Conservation (phyloP, 2,888 invertebrate genomes). For the Cistogaster globosa region DNA sequence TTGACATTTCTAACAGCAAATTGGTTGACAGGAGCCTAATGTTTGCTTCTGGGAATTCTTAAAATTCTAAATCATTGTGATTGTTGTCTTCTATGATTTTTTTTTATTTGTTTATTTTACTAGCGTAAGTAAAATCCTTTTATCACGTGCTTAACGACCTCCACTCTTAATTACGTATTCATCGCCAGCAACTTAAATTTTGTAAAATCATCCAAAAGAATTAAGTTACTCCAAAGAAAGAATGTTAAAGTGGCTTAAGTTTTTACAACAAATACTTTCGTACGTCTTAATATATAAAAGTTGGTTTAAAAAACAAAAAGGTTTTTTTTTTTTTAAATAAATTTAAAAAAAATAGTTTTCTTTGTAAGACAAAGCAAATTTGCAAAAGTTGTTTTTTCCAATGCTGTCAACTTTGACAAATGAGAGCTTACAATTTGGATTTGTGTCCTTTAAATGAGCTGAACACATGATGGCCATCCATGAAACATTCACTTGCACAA, state of each 20-base stretch:
- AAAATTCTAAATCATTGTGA: background rate
- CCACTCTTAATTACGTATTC: conserved; percentile 5
- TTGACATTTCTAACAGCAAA: conserved; percentile 2
- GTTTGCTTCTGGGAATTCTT: conserved; percentile 57
- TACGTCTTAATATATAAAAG: background rate
- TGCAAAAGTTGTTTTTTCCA: too few species aligned
- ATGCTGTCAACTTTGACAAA: too few species aligned
- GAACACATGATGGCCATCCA: too few species aligned
- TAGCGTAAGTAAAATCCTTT: background rate
- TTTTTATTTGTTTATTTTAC: conserved; percentile 18
- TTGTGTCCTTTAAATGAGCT: too few species aligned
- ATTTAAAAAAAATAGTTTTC: too few species aligned
- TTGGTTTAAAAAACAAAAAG: too few species aligned
- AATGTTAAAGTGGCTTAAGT: background rate
- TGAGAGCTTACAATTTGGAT: too few species aligned
- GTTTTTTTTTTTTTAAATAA: too few species aligned
- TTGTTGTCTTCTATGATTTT: conserved; percentile 7
- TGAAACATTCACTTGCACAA: too few species aligned
- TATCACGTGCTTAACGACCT: conserved; percentile 18
- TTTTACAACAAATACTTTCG: too few species aligned
- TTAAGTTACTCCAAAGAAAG: conserved; percentile 54
- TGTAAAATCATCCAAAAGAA: conserved; percentile 58
- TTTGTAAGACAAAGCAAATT: too few species aligned
- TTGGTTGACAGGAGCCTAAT: background rate
- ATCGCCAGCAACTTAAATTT: background rate